Conservation (phyloP, 2,888 invertebrate species). For the Zaprionus obscuricornis region DNA sequence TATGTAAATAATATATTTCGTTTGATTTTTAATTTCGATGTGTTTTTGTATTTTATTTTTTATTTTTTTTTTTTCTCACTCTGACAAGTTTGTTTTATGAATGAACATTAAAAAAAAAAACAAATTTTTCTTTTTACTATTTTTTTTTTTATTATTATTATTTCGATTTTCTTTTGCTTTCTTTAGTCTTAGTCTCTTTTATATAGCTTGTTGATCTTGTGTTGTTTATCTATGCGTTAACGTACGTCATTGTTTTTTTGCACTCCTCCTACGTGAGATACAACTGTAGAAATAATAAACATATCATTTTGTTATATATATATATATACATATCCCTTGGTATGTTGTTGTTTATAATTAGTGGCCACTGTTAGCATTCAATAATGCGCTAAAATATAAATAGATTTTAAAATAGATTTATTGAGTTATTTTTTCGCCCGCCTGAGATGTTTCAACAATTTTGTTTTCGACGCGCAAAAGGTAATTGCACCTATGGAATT, state of each 20-base stretch:
- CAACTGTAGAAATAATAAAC: constrained; percentile 63
- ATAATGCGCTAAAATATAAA: constrained; percentile 49
- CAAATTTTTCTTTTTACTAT: neutral
- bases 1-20: constrained; percentile 31
- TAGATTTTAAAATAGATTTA: constrained; percentile 57
- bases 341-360: constrained; percentile 72
- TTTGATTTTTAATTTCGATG: too few relatives aligned
- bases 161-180: neutral
- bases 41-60: too few relatives aligned
- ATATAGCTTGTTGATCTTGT: constrained; percentile 39
- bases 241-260: constrained; percentile 62
- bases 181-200: neutral
- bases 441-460: constrained; percentile 19
- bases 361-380: constrained; percentile 41
- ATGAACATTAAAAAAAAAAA: constrained; percentile 48
- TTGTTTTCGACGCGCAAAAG: constrained; percentile 27
- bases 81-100: constrained; percentile 61
- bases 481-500: too few relatives aligned
- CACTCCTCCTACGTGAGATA: constrained; percentile 32
- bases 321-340: too few relatives aligned
- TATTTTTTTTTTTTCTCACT: too few relatives aligned
- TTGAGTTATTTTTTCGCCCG: constrained; percentile 29
- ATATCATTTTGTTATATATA: too few relatives aligned
- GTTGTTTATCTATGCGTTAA: constrained; percentile 20
- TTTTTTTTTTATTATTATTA: neutral